Evolutionary conservation across 2,113 vertebrate species (phyloP).

Genomic region (Melospiza melodia): DNA sequence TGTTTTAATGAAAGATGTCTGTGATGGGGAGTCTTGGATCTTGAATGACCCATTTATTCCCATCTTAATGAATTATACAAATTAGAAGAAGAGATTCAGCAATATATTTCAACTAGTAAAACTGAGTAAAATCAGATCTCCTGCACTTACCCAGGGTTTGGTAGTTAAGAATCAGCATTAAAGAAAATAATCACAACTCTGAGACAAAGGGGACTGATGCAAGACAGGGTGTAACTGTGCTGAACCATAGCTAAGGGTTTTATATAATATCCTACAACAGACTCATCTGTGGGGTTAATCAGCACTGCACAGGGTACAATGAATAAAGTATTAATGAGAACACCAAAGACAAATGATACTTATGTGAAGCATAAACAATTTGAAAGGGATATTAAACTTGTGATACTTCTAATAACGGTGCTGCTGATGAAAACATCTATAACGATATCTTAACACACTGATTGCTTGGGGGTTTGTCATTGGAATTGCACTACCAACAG

Average conservation of each 20-base stretch:
- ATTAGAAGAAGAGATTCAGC: background rate
- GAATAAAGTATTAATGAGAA: background rate
- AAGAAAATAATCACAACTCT: background rate
- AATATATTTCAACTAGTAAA: background rate
- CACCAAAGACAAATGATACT: background rate
- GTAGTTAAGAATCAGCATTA: background rate
- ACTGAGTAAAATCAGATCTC: background rate
- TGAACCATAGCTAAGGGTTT: background rate
- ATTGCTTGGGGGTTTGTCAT: background rate
- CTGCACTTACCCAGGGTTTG: background rate
- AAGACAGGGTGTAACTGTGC: background rate
- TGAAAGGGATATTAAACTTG: background rate
- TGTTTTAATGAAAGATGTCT: background rate
- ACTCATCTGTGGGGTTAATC: background rate
- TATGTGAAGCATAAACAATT: background rate
- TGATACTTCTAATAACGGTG: background rate
- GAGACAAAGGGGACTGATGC: background rate
- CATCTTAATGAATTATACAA: background rate
- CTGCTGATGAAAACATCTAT: background rate
- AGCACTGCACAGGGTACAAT: background rate
- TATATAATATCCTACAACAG: background rate
- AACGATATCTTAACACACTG: background rate
- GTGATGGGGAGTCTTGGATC: background rate
- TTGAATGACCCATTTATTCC: background rate
- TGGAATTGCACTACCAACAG: background rate